Evolutionary conservation across 2,113 vertebrate species (phyloP), one percentile per base, ranked within the genome.

Genomic region (Boleophthalmus pectinirostris): DNA sequence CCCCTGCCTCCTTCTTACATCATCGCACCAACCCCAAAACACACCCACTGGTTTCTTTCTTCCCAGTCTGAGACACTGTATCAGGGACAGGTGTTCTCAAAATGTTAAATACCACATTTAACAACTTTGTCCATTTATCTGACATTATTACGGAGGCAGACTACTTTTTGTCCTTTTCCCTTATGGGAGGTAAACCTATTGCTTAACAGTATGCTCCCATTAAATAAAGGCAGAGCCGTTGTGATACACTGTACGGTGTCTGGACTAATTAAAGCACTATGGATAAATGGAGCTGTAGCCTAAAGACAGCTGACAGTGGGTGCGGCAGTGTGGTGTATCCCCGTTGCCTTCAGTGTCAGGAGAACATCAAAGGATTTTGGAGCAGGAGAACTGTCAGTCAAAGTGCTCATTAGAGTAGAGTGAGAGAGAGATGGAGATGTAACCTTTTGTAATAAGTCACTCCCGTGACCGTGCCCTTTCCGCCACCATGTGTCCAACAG

Each of bases 1-100:
- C 84, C n/a, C 84, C 76, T 78, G 75, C 68, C 74, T 80, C 85
- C 68, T 72, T 73, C 79, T 93, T 90, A 93, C 92, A 91, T 93
- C 91, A 93, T 80, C 77, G 65, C 74, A 76, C 70, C 77, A 73
- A 75, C 71, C 88, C 86, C 74, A 73, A 70, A 88, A 80, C 89
- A 83, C 89, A 80, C 84, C 79, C 86, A 66, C 77, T 66, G 77
- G 70, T 23, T 56, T 80, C 66, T 16, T 13, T 70, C 38, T 10
- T 23, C 53, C 18, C 61, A 43, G 29, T 13, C 61, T 64, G 61
- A 64, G 10, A 38, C 20, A 43, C 5, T 1, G 33, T 3, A 35
- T 64, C 1, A 13, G 29, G 7, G 29, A 35, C 18, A 33, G 25
- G 2, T 35, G 29, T 43, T 10, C 29, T 63, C 21, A n/a, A 64